Percentiles rank a stretch among this genome's conserved stretches.
Conservation (phyloP, 2,113 vertebrate species). For the Podarcis raffonei region DNA sequence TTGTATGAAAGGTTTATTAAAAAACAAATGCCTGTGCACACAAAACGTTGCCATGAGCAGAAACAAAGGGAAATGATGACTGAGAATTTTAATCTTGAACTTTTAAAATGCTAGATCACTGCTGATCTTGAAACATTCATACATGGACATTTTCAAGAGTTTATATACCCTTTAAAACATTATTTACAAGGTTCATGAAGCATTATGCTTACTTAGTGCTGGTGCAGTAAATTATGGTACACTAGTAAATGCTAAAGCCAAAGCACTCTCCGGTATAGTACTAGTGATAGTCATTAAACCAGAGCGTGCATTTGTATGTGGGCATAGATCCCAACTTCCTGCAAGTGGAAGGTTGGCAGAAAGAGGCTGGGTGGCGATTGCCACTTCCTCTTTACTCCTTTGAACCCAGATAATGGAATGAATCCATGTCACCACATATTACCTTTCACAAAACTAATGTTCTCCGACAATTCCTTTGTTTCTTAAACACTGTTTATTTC, state of each 20-base stretch:
- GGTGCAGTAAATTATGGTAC: neutral
- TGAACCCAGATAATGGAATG: neutral
- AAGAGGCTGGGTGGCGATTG: no score
- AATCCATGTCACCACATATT: neutral
- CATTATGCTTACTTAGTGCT: neutral
- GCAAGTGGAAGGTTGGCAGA: neutral
- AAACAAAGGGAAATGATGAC: neutral
- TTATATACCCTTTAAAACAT: neutral
- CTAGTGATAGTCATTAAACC: neutral
- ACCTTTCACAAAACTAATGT: neutral
- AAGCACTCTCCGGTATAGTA: neutral
- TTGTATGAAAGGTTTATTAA: neutral
- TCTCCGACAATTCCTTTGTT: neutral
- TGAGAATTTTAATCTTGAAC: neutral
- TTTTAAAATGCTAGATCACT: neutral
- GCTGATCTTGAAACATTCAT: neutral
- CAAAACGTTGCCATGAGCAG: neutral
- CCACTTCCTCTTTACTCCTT: neutral
- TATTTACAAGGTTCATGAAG: neutral
- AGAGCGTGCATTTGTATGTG: neutral
- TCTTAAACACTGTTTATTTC: neutral
- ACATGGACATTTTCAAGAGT: neutral
- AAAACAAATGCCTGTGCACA: neutral
- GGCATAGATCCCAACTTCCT: neutral
- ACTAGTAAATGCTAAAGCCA: neutral